Conservation (phyloP, 2,113 vertebrate genomes). For the Anas platyrhynchos region DNA sequence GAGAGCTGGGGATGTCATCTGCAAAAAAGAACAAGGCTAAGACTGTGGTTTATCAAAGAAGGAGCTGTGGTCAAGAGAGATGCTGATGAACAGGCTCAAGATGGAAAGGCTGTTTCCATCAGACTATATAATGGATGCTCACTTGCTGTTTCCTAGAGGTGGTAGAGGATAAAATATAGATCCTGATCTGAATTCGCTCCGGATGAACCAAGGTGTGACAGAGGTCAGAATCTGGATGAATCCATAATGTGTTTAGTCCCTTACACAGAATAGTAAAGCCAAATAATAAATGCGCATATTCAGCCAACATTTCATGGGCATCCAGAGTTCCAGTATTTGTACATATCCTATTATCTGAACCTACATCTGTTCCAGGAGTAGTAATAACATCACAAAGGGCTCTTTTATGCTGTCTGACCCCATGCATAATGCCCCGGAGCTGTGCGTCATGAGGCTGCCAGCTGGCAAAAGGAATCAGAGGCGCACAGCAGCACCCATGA, state of each 20-base stretch:
- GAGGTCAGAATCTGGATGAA: background rate
- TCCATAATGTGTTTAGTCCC: background rate
- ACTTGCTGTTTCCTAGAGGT: background rate
- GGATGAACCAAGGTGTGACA: background rate
- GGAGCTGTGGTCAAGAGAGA: fast-evolving
- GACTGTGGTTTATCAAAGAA: background rate
- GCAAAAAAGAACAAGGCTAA: background rate
- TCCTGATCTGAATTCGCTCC: background rate
- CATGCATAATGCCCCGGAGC: slow-evolving; percentile 5
- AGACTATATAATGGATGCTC: background rate
- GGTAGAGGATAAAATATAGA: background rate
- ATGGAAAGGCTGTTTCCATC: background rate
- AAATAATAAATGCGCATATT: background rate
- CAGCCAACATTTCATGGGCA: background rate
- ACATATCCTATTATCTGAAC: slow-evolving; percentile 19
- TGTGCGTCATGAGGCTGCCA: slow-evolving; percentile 52
- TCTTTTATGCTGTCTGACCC: slow-evolving; percentile 68
- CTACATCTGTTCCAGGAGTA: slow-evolving; percentile 41
- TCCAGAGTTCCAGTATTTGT: slow-evolving; percentile 29
- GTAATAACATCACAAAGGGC: slow-evolving; percentile 63
- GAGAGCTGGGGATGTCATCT: background rate
- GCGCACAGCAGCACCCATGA: background rate
- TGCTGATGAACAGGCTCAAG: background rate
- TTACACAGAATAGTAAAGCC: background rate
- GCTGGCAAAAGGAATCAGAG: background rate